phyloP scores from a whole-genome alignment of 2,113 vertebrate genomes.

The Anser brachyrhynchus region DNA sequence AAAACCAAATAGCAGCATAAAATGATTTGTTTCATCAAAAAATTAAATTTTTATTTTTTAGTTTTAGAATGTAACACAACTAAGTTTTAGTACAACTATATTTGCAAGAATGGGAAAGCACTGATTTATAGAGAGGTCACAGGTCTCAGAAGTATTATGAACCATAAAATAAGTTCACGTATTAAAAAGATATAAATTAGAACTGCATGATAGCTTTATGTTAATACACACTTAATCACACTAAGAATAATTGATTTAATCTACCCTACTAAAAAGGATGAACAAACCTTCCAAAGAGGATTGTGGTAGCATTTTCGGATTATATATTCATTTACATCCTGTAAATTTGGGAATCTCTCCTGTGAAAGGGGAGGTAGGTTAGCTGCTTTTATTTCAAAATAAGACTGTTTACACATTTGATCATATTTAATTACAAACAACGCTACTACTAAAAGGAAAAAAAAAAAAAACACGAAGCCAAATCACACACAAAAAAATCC shows the following conservation, averaged over 20 bases:
- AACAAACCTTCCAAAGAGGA: background rate
- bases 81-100: background rate
- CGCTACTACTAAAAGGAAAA: background rate
- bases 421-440: background rate
- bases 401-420: background rate
- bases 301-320: background rate
- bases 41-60: background rate
- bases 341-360: background rate
- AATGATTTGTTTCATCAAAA: background rate
- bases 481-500: background rate
- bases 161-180: background rate
- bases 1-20: background rate
- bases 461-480: background rate
- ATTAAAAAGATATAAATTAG: conserved; percentile 9
- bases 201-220: background rate
- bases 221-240: background rate
- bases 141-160: background rate
- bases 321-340: background rate
- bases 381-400: background rate
- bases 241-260: background rate
- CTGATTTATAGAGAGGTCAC: background rate
- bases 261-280: background rate
- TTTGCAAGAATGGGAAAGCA: background rate
- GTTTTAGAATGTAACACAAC: background rate
- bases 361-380: background rate